These are phyloP conservation scores for Poicephalus gulielmi DNA, from an alignment of 2,113 vertebrate genomes.

Conservation along the genomic window DNA sequence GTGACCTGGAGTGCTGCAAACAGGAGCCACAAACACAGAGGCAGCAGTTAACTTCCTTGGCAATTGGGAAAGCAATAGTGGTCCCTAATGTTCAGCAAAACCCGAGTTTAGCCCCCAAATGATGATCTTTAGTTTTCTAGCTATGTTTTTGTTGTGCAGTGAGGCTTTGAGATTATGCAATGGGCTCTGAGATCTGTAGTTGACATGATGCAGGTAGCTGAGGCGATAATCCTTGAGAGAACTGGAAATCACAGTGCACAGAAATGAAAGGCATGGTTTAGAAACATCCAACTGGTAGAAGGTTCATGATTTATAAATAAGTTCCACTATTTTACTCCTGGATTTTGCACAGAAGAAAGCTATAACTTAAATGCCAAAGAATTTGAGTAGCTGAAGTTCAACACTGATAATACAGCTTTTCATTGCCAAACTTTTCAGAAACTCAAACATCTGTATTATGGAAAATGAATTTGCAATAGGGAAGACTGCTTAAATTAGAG, in stretches of 20 bases:
- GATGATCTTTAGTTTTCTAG: neutral
- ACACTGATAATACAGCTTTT: neutral
- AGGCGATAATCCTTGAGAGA: neutral
- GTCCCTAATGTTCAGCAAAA: neutral
- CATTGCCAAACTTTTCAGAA: neutral
- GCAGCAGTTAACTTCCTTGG: neutral
- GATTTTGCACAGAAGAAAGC: neutral
- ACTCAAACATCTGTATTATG: neutral
- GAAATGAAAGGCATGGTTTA: neutral
- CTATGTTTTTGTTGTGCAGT: neutral
- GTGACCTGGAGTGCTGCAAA: neutral
- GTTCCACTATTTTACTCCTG: neutral
- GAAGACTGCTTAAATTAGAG: neutral
- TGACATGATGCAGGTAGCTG: neutral
- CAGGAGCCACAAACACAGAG: neutral
- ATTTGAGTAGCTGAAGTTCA: neutral
- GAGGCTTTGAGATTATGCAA: neutral
- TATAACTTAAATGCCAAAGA: neutral
- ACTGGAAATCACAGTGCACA: neutral
- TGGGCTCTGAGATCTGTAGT: neutral
- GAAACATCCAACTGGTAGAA: neutral
- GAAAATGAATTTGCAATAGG: neutral
- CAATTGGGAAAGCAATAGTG: accelerated
- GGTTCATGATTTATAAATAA: neutral
- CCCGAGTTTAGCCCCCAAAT: neutral